phyloP scores from a whole-genome alignment of 2,113 vertebrate species.

The Alligator mississippiensis region DNA sequence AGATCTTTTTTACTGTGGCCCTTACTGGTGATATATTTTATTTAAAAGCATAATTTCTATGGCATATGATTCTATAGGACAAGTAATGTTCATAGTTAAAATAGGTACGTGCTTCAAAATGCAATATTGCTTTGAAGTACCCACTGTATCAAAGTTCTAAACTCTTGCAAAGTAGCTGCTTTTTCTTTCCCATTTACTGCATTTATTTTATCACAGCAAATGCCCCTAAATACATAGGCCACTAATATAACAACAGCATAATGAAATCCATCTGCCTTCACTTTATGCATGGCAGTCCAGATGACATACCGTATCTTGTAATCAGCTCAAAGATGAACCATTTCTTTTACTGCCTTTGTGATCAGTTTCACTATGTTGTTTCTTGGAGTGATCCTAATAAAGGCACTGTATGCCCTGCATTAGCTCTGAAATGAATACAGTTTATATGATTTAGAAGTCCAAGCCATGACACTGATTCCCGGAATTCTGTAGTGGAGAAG shows the following conservation, averaged over 20 bases:
- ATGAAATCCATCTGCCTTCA: conserved; percentile 15
- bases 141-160: background rate
- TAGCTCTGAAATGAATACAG: background rate
- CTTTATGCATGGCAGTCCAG: background rate
- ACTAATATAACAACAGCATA: background rate
- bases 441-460: background rate
- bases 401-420: background rate
- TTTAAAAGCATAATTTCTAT: background rate
- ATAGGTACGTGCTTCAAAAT: background rate
- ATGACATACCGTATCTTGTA: background rate
- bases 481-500: background rate
- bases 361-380: background rate
- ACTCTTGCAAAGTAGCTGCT: background rate
- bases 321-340: conserved; percentile 7
- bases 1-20: background rate
- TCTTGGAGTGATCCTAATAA: background rate
- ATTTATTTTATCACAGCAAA: background rate
- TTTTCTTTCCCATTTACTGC: background rate
- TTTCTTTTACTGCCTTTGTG: background rate
- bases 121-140: background rate
- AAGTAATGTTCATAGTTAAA: background rate
- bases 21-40: background rate
- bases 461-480: background rate
- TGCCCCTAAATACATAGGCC: background rate
- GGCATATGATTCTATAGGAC: no score